Conservation (phyloP, 2,113 vertebrate species). For the Phyllopteryx taeniolatus region DNA sequence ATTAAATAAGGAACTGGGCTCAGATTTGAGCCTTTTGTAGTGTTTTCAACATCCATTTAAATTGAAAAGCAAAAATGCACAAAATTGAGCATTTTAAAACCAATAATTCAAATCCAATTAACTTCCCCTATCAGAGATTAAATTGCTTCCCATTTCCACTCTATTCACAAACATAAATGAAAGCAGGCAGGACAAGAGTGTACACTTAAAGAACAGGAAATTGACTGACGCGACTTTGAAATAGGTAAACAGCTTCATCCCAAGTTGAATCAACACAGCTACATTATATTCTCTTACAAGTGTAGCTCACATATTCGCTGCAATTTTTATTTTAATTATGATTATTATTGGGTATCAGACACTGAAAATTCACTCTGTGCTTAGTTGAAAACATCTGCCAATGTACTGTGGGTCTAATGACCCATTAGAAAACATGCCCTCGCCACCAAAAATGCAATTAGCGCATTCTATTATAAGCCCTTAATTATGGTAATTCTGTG, state of each 20-base stretch:
- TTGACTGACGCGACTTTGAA: constrained; percentile 49
- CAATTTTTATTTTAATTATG: too few species aligned
- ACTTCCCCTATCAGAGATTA: constrained; percentile 62
- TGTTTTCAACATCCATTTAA: constrained; percentile 70
- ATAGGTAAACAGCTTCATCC: constrained; percentile 54
- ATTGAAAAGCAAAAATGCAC: constrained; percentile 60
- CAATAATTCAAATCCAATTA: constrained; percentile 78
- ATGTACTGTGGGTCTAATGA: constrained; percentile 75
- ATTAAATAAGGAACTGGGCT: constrained; percentile 14
- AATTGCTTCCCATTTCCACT: constrained; percentile 72
- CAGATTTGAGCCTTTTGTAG: constrained; percentile 44
- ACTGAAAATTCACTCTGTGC: constrained; percentile 56
- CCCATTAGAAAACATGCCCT: constrained; percentile 78
- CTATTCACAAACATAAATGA: constrained; percentile 69
- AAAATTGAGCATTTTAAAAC: constrained; percentile 72
- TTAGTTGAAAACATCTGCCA: constrained; percentile 75
- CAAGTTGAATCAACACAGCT: constrained; percentile 38
- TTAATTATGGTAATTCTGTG: constrained; percentile 78
- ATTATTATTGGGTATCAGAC: constrained; percentile 47
- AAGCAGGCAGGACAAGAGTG: constrained; percentile 54
- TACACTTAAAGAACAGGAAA: constrained; percentile 69
- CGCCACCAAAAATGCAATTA: constrained; percentile 80
- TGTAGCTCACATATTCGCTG: constrained; percentile 34
- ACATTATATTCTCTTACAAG: constrained; percentile 47
- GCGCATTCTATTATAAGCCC: constrained; percentile 78